Evolutionary conservation across 2,888 invertebrate genomes (phyloP).

Genomic region (Empis stercorea): DNA sequence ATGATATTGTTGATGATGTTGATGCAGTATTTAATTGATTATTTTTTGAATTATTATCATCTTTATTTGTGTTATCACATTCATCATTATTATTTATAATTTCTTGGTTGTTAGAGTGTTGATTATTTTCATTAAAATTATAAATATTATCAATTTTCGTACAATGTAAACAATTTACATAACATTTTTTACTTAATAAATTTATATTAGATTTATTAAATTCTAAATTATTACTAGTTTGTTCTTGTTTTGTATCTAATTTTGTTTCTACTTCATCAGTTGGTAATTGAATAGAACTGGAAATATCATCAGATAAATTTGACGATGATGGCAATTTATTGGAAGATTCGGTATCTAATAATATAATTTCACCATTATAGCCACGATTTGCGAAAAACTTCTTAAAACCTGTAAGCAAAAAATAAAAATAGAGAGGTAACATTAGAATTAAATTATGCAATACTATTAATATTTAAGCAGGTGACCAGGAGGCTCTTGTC

Average conservation of each 20-base stretch:
- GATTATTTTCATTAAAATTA: neutral
- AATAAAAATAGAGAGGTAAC: neutral
- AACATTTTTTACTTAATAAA: neutral
- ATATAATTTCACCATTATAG: conserved; percentile 49
- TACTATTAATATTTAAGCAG: too few species aligned
- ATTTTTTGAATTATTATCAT: neutral
- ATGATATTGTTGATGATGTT: conserved; percentile 10
- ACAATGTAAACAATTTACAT: neutral
- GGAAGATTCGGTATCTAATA: conserved; percentile 27
- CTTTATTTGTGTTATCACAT: neutral
- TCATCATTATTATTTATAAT: neutral
- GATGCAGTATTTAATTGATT: conserved; percentile 4
- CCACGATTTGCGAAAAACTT: conserved; percentile 49
- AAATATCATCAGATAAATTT: too few species aligned
- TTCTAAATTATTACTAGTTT: neutral
- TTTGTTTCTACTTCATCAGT: too few species aligned
- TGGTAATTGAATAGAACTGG: too few species aligned
- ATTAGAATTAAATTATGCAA: neutral
- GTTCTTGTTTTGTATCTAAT: too few species aligned
- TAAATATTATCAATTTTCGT: neutral
- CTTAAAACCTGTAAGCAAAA: conserved; percentile 40
- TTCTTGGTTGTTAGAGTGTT: neutral
- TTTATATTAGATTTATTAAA: neutral
- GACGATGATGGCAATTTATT: too few species aligned
- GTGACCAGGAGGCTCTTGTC: too few species aligned